Base-by-base conservation (phyloP, 2,113 vertebrate genomes). In the Rhinopomastus cyanomelas region DNA sequence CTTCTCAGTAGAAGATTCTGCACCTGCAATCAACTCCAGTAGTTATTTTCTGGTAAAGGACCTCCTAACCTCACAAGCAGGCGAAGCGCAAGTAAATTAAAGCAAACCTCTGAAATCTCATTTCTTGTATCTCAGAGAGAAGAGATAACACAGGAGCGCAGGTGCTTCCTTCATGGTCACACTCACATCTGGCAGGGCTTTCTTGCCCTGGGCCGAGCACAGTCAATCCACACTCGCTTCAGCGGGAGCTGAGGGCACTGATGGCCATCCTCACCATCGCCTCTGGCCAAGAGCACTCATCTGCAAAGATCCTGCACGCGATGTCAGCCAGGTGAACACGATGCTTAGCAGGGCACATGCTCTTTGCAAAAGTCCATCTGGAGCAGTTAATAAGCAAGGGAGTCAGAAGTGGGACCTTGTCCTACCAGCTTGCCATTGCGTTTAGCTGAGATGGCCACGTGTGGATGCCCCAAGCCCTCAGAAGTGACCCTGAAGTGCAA, bases 361-460 rank as follows among this genome's bases (percentile, higher is more conserved):
- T 76, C 36, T 36, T 29, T 39, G 48, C 56, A 37, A 2, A 57
- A 61, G 13, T 6, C 51, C 51, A 25, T 6, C 82, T 59, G 48
- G 8, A 59, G 12, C 48, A 55, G 26, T 4, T 44, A 29, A 21
- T 8, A 36, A 39, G 8, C 0, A 2, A 64, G 10, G 11, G 15
- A 12, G 39, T 42, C 15, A 15, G 11, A 42, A 42, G 39, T 42
- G 39, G 19, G 19, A 4, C 25, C 23, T 16, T 29, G 23, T 65
- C 67, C 46, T 51, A 60, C 11, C n/a, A 57, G 23, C 2, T 75
- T 36, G 42, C n/a, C 13, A 1, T 0, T 10, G 72, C 0, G 0
- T 26, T 65, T 21, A 27, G 23, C 23, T 46, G 42, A 56, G n/a
- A 11, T 32, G 14, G n/a, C 36, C 65, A 19, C 30, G 25, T 1